Conservation (phyloP, 2,888 invertebrate genomes). For the Glyphotaelius pellucidus region DNA sequence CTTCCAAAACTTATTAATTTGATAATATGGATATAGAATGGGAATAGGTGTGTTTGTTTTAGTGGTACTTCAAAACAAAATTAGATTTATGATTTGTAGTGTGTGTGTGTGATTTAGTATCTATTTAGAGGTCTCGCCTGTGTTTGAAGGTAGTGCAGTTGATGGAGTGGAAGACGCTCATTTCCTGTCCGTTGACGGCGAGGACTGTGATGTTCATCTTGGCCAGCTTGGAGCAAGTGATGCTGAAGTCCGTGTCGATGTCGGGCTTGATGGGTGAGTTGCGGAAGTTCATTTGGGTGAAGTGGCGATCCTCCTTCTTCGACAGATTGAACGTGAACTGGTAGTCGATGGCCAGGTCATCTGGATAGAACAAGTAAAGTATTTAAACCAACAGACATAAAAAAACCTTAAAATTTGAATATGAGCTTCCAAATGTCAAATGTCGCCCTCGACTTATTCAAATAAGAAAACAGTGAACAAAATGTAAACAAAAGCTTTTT, state of each 20-base stretch:
- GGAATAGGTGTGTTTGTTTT: too few relatives aligned
- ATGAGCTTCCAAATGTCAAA: too few relatives aligned
- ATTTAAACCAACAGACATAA: too few relatives aligned
- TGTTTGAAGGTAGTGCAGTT: conserved; percentile 90
- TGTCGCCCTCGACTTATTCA: too few relatives aligned
- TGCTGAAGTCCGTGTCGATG: conserved; percentile 93
- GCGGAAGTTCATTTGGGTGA: conserved; percentile 97
- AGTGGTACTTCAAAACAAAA: too few relatives aligned
- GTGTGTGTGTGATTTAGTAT: too few relatives aligned
- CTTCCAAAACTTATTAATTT: too few relatives aligned
- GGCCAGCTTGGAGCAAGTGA: conserved; percentile 91
- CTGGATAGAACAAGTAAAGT: conserved; percentile 73
- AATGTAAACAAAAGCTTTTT: too few relatives aligned
- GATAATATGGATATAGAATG: too few relatives aligned
- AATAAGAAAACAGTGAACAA: too few relatives aligned
- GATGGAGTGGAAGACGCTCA: conserved; percentile 84
- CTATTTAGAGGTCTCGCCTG: conserved; percentile 71
- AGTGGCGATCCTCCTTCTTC: conserved; percentile 96
- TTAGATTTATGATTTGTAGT: too few relatives aligned
- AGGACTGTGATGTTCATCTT: conserved; percentile 93
- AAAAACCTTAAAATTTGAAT: too few relatives aligned
- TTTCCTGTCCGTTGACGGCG: conserved; percentile 83
- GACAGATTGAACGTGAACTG: conserved; percentile 99
- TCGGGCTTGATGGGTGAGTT: conserved; percentile 95
- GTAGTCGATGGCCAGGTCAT: conserved; percentile 97